These are phyloP conservation scores for Sus scrofa DNA, from an alignment of 2,113 vertebrate species.

Conservation along the genomic window T2T-Sscrofa CM000812.6:17357001-17357500, in stretches of 20 bases:
- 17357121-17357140: background rate
- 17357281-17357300: background rate
- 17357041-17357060: background rate
- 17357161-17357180: background rate
- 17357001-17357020: background rate
- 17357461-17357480: accelerated
- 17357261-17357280: background rate
- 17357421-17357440: accelerated
- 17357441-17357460: accelerated
- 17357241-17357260: background rate
- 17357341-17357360: background rate
- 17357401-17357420: background rate
- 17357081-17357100: background rate
- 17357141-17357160: too few relatives aligned
- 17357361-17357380: background rate
- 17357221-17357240: background rate
- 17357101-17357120: background rate
- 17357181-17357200: background rate
- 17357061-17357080: background rate
- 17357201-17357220: background rate
- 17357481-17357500: background rate
- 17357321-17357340: background rate
- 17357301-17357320: accelerated
- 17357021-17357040: background rate
- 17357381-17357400: accelerated